phyloP scores from a whole-genome alignment of 2,797 vertebrate species.

The Naso thynnoides region DNA sequence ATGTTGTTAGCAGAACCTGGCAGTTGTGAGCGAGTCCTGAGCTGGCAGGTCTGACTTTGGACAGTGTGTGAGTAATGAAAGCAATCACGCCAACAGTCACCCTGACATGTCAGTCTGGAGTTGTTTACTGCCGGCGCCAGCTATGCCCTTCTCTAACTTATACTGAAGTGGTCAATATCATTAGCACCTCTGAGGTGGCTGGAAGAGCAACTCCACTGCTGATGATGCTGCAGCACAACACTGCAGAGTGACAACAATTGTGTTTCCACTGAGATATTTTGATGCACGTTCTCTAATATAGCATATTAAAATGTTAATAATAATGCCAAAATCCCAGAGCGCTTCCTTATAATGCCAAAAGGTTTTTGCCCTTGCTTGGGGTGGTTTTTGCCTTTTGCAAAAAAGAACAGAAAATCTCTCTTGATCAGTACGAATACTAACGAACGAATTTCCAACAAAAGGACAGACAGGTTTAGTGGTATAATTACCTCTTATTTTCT shows the following conservation, averaged over 20 bases:
- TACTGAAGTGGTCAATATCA: conserved; percentile 71
- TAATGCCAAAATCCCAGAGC: too few species aligned
- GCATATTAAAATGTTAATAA: too few species aligned
- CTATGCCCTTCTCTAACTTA: conserved; percentile 71
- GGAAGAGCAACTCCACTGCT: neutral
- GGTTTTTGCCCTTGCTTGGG: too few species aligned
- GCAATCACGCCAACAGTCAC: conserved; percentile 67
- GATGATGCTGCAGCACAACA: neutral
- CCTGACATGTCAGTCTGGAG: conserved; percentile 67
- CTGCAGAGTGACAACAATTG: conserved; percentile 7
- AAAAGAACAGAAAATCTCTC: neutral
- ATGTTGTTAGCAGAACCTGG: conserved; percentile 26
- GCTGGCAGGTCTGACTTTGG: conserved; percentile 52
- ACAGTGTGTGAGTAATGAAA: conserved; percentile 72
- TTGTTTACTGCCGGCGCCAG: conserved; percentile 72
- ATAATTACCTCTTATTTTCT: neutral
- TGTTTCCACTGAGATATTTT: too few species aligned
- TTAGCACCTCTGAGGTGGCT: conserved; percentile 60
- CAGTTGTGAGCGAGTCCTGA: conserved; percentile 35
- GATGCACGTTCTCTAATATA: too few species aligned
- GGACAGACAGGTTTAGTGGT: neutral
- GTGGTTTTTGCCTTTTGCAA: too few species aligned
- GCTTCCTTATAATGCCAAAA: too few species aligned
- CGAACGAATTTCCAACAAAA: neutral
- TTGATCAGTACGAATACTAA: neutral